Evolutionary conservation across 2,113 vertebrate species (phyloP).

Genomic region (Petroica traversi): DNA sequence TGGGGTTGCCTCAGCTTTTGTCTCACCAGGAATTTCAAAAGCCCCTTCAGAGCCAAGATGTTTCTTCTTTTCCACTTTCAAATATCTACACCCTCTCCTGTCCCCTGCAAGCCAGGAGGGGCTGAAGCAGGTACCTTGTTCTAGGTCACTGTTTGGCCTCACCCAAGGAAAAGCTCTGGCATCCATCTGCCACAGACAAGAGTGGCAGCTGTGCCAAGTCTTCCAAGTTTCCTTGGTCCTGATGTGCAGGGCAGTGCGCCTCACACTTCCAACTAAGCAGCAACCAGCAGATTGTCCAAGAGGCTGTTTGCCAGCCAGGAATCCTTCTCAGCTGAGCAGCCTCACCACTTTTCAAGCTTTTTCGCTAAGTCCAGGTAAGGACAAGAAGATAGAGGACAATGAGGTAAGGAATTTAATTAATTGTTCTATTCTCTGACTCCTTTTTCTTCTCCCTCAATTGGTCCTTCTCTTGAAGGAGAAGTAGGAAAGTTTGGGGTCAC

Average conservation of each 20-base stretch:
- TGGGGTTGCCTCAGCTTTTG: neutral
- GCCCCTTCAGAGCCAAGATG: neutral
- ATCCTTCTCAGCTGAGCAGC: neutral
- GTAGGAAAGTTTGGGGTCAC: neutral
- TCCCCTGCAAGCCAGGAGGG: neutral
- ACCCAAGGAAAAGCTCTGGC: neutral
- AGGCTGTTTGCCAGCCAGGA: neutral
- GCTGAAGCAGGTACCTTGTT: neutral
- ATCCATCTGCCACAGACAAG: neutral
- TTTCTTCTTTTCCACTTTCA: neutral
- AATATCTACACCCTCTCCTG: neutral
- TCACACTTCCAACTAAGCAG: neutral
- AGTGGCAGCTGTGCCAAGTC: neutral
- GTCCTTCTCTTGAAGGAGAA: neutral
- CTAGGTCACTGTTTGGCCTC: neutral
- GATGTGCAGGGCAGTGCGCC: neutral
- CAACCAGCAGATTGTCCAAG: neutral
- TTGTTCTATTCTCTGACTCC: neutral
- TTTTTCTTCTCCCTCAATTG: neutral
- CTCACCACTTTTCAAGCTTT: neutral
- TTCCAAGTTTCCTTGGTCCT: neutral
- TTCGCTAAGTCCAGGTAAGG: neutral
- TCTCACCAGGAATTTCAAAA: neutral
- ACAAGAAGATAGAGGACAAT: neutral
- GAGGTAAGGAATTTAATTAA: neutral